Evolutionary conservation across 2,888 invertebrate species (phyloP).

Genomic region (Agrilus mali): DNA sequence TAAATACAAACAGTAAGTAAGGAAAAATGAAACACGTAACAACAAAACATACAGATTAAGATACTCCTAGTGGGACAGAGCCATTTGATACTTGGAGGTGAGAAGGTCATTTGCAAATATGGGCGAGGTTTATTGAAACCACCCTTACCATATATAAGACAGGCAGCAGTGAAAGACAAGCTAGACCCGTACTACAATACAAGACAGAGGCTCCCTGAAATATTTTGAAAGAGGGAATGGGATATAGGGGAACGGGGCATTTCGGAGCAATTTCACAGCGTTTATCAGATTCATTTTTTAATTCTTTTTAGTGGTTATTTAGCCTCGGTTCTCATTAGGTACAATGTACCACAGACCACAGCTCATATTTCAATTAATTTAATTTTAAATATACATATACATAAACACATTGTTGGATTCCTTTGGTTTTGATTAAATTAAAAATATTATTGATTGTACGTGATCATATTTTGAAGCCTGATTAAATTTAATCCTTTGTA

Average conservation of each 20-base stretch:
- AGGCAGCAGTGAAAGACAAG: slow-evolving; percentile 12
- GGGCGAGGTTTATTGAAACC: slow-evolving; percentile 18
- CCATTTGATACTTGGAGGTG: slow-evolving; percentile 46
- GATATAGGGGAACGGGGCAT: slow-evolving; percentile 14
- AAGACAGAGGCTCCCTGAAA: slow-evolving; percentile 17
- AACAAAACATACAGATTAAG: slow-evolving; percentile 38
- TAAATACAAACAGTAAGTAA: slow-evolving; percentile 28
- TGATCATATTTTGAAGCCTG: too few species aligned
- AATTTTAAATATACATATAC: too few species aligned
- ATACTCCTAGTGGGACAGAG: slow-evolving; percentile 39
- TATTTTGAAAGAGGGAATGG: slow-evolving; percentile 17
- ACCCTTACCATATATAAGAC: slow-evolving; percentile 10
- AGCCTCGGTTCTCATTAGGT: slow-evolving; percentile 25
- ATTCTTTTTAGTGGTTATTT: slow-evolving; percentile 15
- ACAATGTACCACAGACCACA: too few species aligned
- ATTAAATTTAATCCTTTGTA: too few species aligned
- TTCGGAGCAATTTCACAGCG: slow-evolving; percentile 23
- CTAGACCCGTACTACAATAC: slow-evolving; percentile 15
- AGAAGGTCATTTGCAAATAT: slow-evolving; percentile 34
- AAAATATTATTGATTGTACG: too few species aligned
- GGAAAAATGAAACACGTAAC: slow-evolving; percentile 33
- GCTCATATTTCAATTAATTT: too few species aligned
- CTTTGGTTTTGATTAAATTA: too few species aligned
- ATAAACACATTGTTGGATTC: too few species aligned
- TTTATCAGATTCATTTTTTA: slow-evolving; percentile 14